Evolutionary conservation across 1,140 invertebrate species (phyloP), one percentile per base, ranked within the genome.

Genomic region (Zaprionus tsacasi): DNA sequence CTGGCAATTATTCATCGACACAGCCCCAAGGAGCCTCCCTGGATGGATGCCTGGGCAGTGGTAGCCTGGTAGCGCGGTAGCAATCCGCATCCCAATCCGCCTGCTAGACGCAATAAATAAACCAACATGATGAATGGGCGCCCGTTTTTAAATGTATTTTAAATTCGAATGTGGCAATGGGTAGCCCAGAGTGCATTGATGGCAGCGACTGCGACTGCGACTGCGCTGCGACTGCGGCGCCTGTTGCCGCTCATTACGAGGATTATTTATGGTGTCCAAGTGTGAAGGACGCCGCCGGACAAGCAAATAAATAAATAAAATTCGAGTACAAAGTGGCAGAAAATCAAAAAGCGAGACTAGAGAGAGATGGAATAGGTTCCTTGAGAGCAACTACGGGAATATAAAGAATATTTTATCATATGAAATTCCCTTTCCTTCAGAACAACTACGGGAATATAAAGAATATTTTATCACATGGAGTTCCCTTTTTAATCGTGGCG

Each of bases 1-100:
- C 77, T 88, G 73, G 90, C 90, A 91, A 91, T 91, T 91, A 90
- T 88, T 91, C 90, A 91, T 89, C 81, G 72, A 65, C 67, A 25
- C 73, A 69, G 63, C 33, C 64, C 57, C 70, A 58, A 71, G 66
- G 67, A 65, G 45, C 67, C 70, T 68, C 52, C 7, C 21, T 33
- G 54, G 30, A 57, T 57, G 21, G n/a, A n/a, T 30, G 67, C 15
- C 52, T 57, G 54, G 55, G 35, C 40, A 45, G 40, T 60, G 6
- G 40, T 60, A 4, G 27, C 27, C 21, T 2, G 21, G 21, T 2
- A 70, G 61, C 75, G 68, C 67, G 66, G 71, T 65, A 78, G 66
- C 70, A 70, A 61, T 68, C 50, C 63, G 64, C 69, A 65, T 68
- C 50, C 63, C 64, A 73, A 65, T 67, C 59, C 69, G 65, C 54